phyloP scores from a whole-genome alignment of 1,140 invertebrate species.

The Paraescarpia echinospica region DNA sequence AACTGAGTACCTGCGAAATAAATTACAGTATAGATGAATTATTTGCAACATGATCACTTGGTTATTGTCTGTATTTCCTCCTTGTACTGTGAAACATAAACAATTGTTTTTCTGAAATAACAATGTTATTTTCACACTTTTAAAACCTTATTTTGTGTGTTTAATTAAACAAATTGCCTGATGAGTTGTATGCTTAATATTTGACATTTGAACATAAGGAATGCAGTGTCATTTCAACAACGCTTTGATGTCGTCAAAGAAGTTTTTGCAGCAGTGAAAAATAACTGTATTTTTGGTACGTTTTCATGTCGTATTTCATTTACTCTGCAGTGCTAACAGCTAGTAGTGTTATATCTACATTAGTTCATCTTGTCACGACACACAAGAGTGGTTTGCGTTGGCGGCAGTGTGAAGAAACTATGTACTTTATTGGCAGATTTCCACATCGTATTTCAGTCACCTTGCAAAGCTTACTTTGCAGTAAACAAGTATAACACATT shows the following conservation, averaged over 20 bases:
- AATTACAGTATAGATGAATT: neutral
- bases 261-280: neutral
- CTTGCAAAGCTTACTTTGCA: neutral
- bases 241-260: neutral
- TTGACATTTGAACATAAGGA: neutral
- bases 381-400: neutral
- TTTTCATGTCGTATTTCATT: no score
- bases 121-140: neutral
- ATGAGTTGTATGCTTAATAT: neutral
- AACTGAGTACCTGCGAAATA: neutral
- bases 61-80: no score
- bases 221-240: neutral
- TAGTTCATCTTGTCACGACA: no score
- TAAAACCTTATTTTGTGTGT: neutral
- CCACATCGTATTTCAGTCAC: neutral
- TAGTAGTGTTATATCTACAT: no score
- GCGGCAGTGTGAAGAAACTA: neutral
- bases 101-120: neutral
- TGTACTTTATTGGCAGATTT: neutral
- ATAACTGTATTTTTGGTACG: no score
- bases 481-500: neutral
- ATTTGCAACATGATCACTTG: neutral
- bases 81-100: neutral
- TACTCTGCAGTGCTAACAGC: no score
- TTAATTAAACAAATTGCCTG: neutral